Conservation (phyloP, 2,888 invertebrate genomes). For the Scaptomyza parva region DNA sequence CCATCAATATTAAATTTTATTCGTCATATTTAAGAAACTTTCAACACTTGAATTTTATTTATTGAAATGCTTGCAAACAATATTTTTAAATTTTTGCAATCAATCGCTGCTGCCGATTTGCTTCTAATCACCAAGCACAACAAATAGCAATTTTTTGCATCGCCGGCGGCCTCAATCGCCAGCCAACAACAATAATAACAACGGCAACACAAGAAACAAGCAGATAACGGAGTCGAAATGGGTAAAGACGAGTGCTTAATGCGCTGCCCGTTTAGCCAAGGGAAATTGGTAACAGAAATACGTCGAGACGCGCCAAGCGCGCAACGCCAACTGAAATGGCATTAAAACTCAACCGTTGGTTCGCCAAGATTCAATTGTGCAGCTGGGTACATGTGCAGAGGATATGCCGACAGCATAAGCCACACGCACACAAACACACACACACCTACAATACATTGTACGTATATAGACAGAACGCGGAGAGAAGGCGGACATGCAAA, state of each 20-base stretch:
- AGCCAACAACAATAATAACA: slow-evolving; percentile 16
- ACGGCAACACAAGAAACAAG: slow-evolving; percentile 34
- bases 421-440: slow-evolving; percentile 30
- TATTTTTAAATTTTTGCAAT: slow-evolving; percentile 34
- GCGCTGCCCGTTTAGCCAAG: slow-evolving; percentile 40
- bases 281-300: slow-evolving; percentile 42
- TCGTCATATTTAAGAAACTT: not conserved
- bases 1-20: not conserved
- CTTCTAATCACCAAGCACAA: slow-evolving; percentile 33
- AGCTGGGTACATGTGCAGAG: slow-evolving; percentile 53
- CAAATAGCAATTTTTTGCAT: slow-evolving; percentile 28
- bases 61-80: too few species aligned
- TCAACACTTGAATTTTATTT: slow-evolving; percentile 12
- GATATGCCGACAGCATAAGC: slow-evolving; percentile 64
- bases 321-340: slow-evolving; percentile 81
- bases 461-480: not conserved
- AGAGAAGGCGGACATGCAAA: slow-evolving; percentile 62
- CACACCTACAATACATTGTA: too few species aligned
- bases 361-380: slow-evolving; percentile 75
- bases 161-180: slow-evolving; percentile 44
- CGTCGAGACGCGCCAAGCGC: slow-evolving; percentile 83
- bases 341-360: slow-evolving; percentile 60
- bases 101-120: slow-evolving; percentile 14
- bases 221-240: slow-evolving; percentile 40
- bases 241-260: slow-evolving; percentile 30